phyloP scores from a whole-genome alignment of 2,888 invertebrate species.

The Leptinotarsa peninsularis region DNA sequence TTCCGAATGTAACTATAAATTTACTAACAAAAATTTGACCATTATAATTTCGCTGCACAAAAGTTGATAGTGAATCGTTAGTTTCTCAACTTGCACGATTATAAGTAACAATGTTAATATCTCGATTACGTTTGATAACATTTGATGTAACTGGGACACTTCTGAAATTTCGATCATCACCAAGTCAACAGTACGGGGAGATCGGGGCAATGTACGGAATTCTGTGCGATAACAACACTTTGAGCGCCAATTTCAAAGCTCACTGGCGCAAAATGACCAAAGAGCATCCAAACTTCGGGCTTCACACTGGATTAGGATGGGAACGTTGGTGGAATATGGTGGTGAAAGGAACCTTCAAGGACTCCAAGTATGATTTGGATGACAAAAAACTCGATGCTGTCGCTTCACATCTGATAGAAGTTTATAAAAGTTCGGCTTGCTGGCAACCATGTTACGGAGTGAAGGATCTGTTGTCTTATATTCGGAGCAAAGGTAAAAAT shows the following conservation, averaged over 20 bases:
- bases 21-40: not conserved
- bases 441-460: conserved; percentile 81
- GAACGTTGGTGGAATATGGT: conserved; percentile 85
- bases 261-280: conserved; percentile 75
- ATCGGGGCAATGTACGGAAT: conserved; percentile 79
- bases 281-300: conserved; percentile 86
- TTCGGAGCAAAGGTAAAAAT: conserved; percentile 65
- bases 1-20: conserved; percentile 1
- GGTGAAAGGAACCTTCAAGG: conserved; percentile 74
- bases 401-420: conserved; percentile 73
- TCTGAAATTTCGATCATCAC: conserved; percentile 76
- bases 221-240: conserved; percentile 70
- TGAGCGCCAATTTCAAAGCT: conserved; percentile 73
- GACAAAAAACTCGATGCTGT: conserved; percentile 67
- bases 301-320: conserved; percentile 76
- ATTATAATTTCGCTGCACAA: not conserved
- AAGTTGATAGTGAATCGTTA: not conserved
- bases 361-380: conserved; percentile 64
- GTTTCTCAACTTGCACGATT: not conserved
- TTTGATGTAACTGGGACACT: conserved; percentile 92
- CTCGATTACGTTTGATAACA: conserved; percentile 76
- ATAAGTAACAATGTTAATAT: conserved; percentile 63
- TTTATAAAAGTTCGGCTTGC: conserved; percentile 78
- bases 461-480: conserved; percentile 72
- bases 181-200: conserved; percentile 83